Conservation (phyloP, 2,797 vertebrate species). For the Enteromius treurensis region DNA sequence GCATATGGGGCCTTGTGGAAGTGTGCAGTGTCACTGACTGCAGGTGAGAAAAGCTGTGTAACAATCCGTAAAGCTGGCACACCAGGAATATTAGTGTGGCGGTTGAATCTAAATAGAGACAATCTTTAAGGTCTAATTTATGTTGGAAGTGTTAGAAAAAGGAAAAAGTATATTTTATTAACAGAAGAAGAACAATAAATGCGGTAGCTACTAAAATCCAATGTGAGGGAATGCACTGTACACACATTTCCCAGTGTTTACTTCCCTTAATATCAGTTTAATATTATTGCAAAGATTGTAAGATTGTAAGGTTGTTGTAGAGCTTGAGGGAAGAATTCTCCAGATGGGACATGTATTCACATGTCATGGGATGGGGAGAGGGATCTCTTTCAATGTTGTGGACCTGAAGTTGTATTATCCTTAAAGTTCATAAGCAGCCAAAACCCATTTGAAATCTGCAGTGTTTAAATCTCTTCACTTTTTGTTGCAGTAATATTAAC, state of each 20-base stretch:
- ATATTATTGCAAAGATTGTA: background rate
- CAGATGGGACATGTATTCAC: background rate
- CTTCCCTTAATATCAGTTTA: background rate
- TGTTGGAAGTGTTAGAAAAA: background rate
- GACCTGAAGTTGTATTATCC: background rate
- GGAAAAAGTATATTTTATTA: background rate
- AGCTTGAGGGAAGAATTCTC: background rate
- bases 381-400: background rate
- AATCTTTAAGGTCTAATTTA: slow-evolving; percentile 4
- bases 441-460: background rate
- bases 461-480: background rate
- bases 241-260: background rate
- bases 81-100: slow-evolving; percentile 30
- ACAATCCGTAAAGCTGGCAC: slow-evolving; percentile 57
- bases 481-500: background rate
- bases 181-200: background rate
- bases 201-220: background rate
- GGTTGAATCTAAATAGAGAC: slow-evolving; percentile 36
- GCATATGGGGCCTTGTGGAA: slow-evolving; percentile 81
- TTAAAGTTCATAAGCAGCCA: background rate
- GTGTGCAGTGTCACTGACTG: slow-evolving; percentile 75
- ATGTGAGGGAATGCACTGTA: background rate
- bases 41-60: slow-evolving; percentile 74
- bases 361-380: background rate
- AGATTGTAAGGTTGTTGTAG: background rate